These are phyloP conservation scores for Papilio elwesi DNA, from an alignment of 2,888 invertebrate genomes.

Conservation along the genomic window DNA sequence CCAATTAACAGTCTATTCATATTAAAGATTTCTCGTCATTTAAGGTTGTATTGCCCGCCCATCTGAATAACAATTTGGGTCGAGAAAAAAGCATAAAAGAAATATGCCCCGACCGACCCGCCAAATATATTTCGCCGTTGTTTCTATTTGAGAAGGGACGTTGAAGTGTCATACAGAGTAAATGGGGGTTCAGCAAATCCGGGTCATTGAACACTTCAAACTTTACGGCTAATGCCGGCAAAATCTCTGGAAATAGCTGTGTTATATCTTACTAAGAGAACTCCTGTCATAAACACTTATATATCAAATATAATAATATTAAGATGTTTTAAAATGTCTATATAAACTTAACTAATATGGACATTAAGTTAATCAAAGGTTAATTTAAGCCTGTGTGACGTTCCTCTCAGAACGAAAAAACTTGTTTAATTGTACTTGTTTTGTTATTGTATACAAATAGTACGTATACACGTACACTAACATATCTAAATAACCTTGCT, in stretches of 20 bases:
- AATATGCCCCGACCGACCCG: conserved; percentile 49
- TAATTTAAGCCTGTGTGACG: no score
- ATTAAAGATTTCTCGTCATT: conserved; percentile 20
- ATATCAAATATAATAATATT: background rate
- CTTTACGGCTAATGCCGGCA: conserved; percentile 57
- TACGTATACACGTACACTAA: background rate
- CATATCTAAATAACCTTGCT: background rate
- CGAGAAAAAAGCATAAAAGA: conserved; percentile 46
- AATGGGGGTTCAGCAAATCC: conserved; percentile 69
- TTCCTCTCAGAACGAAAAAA: no score
- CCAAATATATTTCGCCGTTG: conserved; percentile 63
- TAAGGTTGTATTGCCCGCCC: conserved; percentile 21
- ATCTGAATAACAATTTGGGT: conserved; percentile 40
- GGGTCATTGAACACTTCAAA: conserved; percentile 67
- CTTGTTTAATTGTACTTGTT: no score
- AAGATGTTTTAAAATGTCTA: background rate
- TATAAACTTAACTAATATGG: background rate
- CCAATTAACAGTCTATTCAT: conserved; percentile 18
- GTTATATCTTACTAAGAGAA: conserved; percentile 29
- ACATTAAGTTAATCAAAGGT: background rate
- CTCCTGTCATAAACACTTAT: conserved; percentile 14
- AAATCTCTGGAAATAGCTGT: conserved; percentile 47
- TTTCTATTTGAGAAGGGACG: conserved; percentile 71
- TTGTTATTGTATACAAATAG: no score
- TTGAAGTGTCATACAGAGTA: conserved; percentile 70